Percentiles rank a stretch among this genome's conserved stretches.
These are phyloP conservation scores for Paratilapia polleni DNA, from an alignment of 2,113 vertebrate species.

Conservation along the genomic window DNA sequence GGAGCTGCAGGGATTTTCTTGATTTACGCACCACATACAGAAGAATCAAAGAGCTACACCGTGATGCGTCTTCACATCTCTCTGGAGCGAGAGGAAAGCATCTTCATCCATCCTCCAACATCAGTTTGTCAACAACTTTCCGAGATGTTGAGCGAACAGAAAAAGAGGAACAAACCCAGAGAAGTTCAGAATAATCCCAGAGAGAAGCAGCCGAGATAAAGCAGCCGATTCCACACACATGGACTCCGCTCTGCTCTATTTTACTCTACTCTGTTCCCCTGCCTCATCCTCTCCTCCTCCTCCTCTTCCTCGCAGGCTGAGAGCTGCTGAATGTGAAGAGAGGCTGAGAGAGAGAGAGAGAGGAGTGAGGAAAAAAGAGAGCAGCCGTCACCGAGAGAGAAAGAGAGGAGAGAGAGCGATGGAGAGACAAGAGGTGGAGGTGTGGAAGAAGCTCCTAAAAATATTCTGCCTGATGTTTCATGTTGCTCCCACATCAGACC, in stretches of 20 bases:
- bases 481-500: constrained; percentile 53
- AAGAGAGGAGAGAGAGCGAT: constrained; percentile 10
- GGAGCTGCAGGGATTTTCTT: background rate
- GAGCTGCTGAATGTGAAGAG: constrained; percentile 47
- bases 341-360: constrained; percentile 37
- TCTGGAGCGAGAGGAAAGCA: background rate
- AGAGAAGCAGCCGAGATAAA: background rate
- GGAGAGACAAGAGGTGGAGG: constrained; percentile 43
- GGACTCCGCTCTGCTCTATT: constrained; percentile 8
- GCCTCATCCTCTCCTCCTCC: constrained; percentile 39
- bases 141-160: background rate
- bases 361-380: background rate
- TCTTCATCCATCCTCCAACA: background rate
- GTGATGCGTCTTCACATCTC: background rate
- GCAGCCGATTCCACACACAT: background rate
- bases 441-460: constrained; percentile 68
- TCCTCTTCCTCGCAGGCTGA: constrained; percentile 42
- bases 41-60: background rate
- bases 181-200: background rate
- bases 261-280: constrained; percentile 10
- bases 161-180: background rate
- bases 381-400: constrained; percentile 13
- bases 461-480: constrained; percentile 70
- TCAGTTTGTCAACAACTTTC: background rate
- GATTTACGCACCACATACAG: background rate